Evolutionary conservation across 1,140 invertebrate genomes (phyloP).

Genomic region (Trichogramma pretiosum): DNA sequence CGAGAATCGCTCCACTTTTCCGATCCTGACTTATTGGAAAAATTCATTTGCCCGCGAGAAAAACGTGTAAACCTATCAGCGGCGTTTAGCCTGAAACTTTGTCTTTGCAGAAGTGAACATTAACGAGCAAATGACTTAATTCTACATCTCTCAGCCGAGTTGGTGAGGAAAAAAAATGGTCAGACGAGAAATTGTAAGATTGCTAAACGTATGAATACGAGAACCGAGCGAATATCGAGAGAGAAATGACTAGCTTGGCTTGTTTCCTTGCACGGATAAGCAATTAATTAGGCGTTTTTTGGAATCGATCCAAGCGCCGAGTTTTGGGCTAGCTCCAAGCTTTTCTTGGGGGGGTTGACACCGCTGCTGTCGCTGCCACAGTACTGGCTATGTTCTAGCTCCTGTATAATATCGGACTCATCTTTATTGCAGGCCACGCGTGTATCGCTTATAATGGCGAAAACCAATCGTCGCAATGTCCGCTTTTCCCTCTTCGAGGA

Average conservation of each 20-base stretch:
- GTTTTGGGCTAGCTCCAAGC: slow-evolving; percentile 16
- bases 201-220: not conserved
- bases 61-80: too few species aligned
- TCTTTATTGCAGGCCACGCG: not conserved
- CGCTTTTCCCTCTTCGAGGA: too few species aligned
- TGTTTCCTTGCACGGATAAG: slow-evolving; percentile 19
- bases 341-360: slow-evolving; percentile 5
- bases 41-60: too few species aligned
- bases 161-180: not conserved
- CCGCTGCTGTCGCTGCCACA: slow-evolving; percentile 12
- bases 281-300: slow-evolving; percentile 19
- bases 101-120: not conserved
- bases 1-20: too few species aligned
- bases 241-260: slow-evolving; percentile 17
- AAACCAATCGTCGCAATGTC: too few species aligned
- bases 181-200: slow-evolving; percentile 8
- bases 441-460: not conserved
- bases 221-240: slow-evolving; percentile 1
- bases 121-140: not conserved
- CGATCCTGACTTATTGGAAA: too few species aligned
- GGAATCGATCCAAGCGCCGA: slow-evolving; percentile 14
- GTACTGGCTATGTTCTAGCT: not conserved
- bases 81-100: too few species aligned
- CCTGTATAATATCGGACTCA: too few species aligned
- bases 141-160: not conserved